Evolutionary conservation across 1,140 invertebrate genomes (phyloP), one percentile per base, ranked within the genome.

Genomic region (Artemia franciscana): DNA sequence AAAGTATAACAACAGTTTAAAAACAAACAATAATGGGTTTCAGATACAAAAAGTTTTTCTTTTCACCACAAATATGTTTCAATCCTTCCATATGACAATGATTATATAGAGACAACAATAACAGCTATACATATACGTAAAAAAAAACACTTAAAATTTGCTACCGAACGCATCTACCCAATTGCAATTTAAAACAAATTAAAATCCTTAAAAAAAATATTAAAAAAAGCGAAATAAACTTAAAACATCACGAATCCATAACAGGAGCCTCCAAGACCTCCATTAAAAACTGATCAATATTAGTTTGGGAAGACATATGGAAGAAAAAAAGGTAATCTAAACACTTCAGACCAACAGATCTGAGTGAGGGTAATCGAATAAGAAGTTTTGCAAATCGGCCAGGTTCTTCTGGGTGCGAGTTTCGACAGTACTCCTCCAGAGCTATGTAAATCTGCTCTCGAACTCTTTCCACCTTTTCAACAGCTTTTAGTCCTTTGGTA

Each of bases 301-400:
- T 72, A 5, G 72, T 74, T 9, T 64, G 65, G 21, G 73, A 75
- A 66, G 91, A 85, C 39, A 95, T 77, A 71, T 88, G 85, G 77
- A 91, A 93, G 77, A 91, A 93, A 77, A 94, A 97, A 57, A 96
- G 77, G 75, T 95, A 88, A 72, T 97, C 91, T 67, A 89, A 77
- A 75, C 92, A 95, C 75, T 96, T 96, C 18, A 97, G 79, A 26
- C 88, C 92, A 69, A 97, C 96, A 63, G 91, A 95, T 60, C 93
- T 80, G 21, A 98, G 78, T 2, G 92, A 88, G 2, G 94, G 94
- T 69, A 98, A 76, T 64, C 94, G 84, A 58, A 98, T 76, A 62
- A 97, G 75, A 5, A 98, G 75, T 71, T 96, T 92, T 23, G 92
- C 91, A 74, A 97, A 98, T 25, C 94, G 79, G 5, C 91, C 91